phyloP scores from a whole-genome alignment of 2,888 invertebrate species.

The Drosophila flavopinicola region DNA sequence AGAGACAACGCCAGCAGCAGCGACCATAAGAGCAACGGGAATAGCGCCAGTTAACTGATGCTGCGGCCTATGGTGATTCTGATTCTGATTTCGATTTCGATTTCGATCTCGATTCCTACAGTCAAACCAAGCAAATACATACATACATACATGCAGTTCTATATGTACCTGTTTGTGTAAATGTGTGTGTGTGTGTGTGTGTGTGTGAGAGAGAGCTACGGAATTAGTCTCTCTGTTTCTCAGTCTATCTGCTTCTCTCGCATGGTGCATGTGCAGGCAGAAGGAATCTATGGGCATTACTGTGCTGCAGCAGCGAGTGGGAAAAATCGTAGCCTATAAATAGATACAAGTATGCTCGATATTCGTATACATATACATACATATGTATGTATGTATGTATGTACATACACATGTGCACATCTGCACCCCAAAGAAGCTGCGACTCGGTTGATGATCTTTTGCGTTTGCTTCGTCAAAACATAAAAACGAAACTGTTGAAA shows the following conservation, averaged over 20 bases:
- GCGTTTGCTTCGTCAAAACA: constrained; percentile 5
- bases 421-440: constrained; percentile 56
- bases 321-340: constrained; percentile 76
- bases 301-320: constrained; percentile 54
- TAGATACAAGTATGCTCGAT: constrained; percentile 60
- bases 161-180: neutral
- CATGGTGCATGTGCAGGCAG: constrained; percentile 38
- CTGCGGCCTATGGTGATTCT: constrained; percentile 42
- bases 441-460: constrained; percentile 64
- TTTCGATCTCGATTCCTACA: constrained; percentile 42
- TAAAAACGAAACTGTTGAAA: constrained; percentile 20
- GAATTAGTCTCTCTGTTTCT: neutral
- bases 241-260: constrained; percentile 8
- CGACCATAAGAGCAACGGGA: constrained; percentile 37
- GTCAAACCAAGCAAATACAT: constrained; percentile 44
- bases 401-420: constrained; percentile 9
- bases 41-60: constrained; percentile 63
- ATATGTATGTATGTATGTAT: neutral
- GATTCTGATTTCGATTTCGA: constrained; percentile 46
- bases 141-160: constrained; percentile 1
- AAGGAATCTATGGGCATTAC: constrained; percentile 62
- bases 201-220: constrained; percentile 15
- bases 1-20: constrained; percentile 40
- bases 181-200: constrained; percentile 6
- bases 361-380: constrained; percentile 3